phyloP scores from a whole-genome alignment of 2,888 invertebrate genomes.

The Muschampia plurimacula region DNA sequence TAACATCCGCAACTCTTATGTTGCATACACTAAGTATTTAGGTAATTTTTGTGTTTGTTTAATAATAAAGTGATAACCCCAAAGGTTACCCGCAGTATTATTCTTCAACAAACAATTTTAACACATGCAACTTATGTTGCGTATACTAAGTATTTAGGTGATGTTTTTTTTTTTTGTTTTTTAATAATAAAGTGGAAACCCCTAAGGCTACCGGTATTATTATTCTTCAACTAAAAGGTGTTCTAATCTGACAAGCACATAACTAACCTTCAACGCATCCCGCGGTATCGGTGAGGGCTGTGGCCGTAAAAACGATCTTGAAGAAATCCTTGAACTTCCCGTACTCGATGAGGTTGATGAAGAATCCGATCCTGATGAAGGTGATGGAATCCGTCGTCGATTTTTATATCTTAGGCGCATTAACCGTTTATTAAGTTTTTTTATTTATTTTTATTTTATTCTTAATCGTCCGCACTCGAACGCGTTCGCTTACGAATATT shows the following conservation, averaged over 20 bases:
- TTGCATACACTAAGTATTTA: neutral
- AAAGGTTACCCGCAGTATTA: neutral
- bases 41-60: neutral
- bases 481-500: slow-evolving; percentile 10
- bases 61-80: slow-evolving; percentile 19
- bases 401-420: slow-evolving; percentile 11
- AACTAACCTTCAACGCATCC: slow-evolving; percentile 7
- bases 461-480: neutral
- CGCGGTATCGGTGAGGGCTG: neutral
- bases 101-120: too few species aligned
- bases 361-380: slow-evolving; percentile 7
- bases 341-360: slow-evolving; percentile 1
- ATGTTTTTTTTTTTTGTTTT: neutral
- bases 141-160: neutral
- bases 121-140: neutral
- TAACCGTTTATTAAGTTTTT: slow-evolving; percentile 14
- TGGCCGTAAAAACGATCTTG: neutral
- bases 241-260: neutral
- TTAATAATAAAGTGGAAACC: too few species aligned
- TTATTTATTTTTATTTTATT: slow-evolving; percentile 10
- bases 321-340: neutral
- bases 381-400: slow-evolving; percentile 7
- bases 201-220: too few species aligned
- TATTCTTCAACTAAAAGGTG: neutral
- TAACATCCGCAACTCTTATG: neutral